Conservation (phyloP, 2,113 vertebrate species). For the Herpailurus yagouaroundi region DNA sequence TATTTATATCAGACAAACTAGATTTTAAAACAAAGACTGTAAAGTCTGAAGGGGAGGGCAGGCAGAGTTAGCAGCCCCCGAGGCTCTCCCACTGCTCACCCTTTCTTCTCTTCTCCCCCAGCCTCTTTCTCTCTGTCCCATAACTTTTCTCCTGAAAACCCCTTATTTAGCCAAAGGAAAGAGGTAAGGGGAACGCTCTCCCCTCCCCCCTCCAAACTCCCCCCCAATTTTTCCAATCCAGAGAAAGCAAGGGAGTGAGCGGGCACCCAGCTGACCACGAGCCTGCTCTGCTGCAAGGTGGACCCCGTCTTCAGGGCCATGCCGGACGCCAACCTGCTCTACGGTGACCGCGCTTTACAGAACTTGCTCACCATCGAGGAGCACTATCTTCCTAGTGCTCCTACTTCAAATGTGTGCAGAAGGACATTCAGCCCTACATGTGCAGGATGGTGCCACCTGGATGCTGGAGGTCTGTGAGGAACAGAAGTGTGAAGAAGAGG, state of each 20-base stretch:
- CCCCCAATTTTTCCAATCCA: conserved; percentile 70
- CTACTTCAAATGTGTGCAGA: conserved; percentile 96
- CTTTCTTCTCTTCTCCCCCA: conserved; percentile 40
- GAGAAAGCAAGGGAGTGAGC: conserved; percentile 58
- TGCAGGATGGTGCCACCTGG: conserved; percentile 96
- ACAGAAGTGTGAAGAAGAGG: conserved; percentile 98
- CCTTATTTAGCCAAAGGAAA: conserved; percentile 60
- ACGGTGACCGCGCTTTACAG: conserved; percentile 93
- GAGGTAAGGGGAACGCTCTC: conserved; percentile 60
- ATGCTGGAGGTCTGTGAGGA: conserved; percentile 99
- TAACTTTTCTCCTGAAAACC: not conserved
- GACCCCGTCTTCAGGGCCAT: conserved; percentile 90
- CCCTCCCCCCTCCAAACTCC: not conserved
- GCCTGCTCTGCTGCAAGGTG: conserved; percentile 94
- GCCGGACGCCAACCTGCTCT: conserved; percentile 92
- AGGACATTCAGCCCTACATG: conserved; percentile 96
- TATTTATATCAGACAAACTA: too few species aligned
- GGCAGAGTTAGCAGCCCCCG: conserved; percentile 84
- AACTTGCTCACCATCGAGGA: conserved; percentile 94
- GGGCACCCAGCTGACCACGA: conserved; percentile 85
- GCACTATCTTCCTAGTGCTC: conserved; percentile 92
- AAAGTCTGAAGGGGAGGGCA: conserved; percentile 79
- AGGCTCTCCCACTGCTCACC: conserved; percentile 72
- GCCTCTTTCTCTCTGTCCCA: not conserved
- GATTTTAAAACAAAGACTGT: too few species aligned